These are phyloP conservation scores for Anolis apletophallus DNA, from an alignment of 2,797 vertebrate genomes.

Conservation along the genomic window DNA sequence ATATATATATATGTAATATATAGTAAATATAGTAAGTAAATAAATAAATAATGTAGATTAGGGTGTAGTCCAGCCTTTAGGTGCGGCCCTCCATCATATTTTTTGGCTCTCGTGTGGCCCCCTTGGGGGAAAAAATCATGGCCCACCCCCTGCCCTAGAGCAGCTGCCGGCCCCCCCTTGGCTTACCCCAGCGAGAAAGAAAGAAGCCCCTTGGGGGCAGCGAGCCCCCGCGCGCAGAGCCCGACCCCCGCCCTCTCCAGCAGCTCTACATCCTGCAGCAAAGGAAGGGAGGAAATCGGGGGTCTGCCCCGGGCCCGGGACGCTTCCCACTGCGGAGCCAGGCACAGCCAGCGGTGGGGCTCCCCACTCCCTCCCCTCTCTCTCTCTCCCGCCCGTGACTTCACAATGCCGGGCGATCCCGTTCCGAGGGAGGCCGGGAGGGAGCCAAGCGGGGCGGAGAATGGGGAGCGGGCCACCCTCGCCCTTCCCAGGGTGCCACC, in stretches of 20 bases:
- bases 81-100: no score
- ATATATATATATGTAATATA: no score
- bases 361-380: neutral
- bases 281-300: slow-evolving; percentile 21
- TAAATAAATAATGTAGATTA: no score
- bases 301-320: slow-evolving; percentile 38
- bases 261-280: slow-evolving; percentile 40
- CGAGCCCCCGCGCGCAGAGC: slow-evolving; percentile 31
- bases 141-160: no score
- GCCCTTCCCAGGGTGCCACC: no score
- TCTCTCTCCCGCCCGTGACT: slow-evolving; percentile 50
- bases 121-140: no score
- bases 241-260: slow-evolving; percentile 20
- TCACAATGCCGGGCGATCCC: slow-evolving; percentile 62
- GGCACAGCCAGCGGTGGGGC: neutral
- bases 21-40: no score
- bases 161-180: no score
- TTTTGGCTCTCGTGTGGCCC: no score
- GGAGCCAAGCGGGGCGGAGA: no score
- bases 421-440: neutral
- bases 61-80: no score
- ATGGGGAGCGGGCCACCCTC: no score
- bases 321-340: slow-evolving; percentile 33
- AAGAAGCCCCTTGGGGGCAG: slow-evolving; percentile 29
- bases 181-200: slow-evolving; percentile 17